These are phyloP conservation scores for Turnix velox DNA, from an alignment of 2,113 vertebrate species.

Conservation along the genomic window DNA sequence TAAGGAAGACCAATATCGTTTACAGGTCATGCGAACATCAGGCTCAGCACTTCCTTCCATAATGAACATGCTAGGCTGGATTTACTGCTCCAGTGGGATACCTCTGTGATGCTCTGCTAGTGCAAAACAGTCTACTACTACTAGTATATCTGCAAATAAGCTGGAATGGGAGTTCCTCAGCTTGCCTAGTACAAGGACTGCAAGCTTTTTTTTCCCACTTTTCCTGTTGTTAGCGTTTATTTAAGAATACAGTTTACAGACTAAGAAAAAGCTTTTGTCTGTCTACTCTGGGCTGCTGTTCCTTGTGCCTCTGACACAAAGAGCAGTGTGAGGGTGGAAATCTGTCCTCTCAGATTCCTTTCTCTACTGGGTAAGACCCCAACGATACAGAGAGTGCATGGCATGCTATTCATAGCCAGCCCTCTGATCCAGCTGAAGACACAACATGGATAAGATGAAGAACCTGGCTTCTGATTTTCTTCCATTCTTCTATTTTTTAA, in stretches of 20 bases:
- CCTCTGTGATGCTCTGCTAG: background rate
- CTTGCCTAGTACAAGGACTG: background rate
- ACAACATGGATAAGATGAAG: background rate
- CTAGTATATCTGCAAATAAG: background rate
- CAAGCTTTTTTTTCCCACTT: background rate
- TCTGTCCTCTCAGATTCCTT: background rate
- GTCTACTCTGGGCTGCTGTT: background rate
- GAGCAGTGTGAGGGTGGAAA: background rate
- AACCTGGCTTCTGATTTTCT: background rate
- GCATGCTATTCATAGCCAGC: background rate
- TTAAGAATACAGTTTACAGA: background rate
- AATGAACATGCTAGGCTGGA: background rate
- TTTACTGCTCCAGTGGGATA: constrained; percentile 15
- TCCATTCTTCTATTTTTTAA: background rate
- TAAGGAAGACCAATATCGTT: constrained; percentile 11
- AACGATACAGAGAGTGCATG: background rate
- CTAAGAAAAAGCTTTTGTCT: background rate
- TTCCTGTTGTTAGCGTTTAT: background rate
- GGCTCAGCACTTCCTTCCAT: background rate
- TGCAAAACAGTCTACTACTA: background rate
- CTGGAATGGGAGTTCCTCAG: background rate
- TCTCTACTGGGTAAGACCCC: background rate
- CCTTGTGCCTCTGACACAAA: background rate
- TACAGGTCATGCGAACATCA: constrained; percentile 21
- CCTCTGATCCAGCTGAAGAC: background rate